Conservation (phyloP, 2,797 vertebrate species). For the Pyrocephalus nanus region DNA sequence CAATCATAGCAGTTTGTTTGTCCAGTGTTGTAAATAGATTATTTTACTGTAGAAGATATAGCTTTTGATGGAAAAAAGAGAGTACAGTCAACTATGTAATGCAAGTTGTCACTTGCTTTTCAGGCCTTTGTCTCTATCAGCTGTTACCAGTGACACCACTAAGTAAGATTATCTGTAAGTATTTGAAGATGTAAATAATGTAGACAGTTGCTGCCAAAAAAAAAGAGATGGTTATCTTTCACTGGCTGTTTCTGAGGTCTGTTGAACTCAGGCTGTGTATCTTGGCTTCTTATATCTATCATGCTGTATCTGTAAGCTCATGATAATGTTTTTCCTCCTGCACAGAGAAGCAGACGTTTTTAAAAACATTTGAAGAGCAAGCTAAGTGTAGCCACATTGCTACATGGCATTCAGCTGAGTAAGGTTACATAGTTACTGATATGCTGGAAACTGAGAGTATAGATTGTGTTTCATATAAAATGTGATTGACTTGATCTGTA, state of each 20-base stretch:
- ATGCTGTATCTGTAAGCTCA: neutral
- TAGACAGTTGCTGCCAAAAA: neutral
- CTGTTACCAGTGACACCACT: neutral
- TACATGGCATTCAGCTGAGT: neutral
- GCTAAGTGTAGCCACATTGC: accelerated
- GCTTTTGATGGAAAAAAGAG: neutral
- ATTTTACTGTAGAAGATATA: neutral
- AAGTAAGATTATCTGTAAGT: neutral
- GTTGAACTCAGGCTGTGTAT: neutral
- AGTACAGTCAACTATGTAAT: neutral
- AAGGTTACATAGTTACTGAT: neutral
- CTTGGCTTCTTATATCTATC: neutral
- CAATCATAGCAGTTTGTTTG: accelerated
- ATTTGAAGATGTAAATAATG: neutral
- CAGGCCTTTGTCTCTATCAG: neutral
- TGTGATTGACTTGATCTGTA: neutral
- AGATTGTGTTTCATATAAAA: neutral
- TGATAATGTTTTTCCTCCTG: neutral
- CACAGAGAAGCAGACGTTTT: neutral
- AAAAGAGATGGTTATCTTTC: neutral
- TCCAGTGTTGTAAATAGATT: neutral
- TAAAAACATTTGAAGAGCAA: neutral
- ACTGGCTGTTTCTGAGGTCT: neutral
- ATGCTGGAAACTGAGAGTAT: neutral
- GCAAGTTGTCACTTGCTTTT: neutral